Evolutionary conservation across 2,888 invertebrate species (phyloP).

Genomic region (Oithona nana): DNA sequence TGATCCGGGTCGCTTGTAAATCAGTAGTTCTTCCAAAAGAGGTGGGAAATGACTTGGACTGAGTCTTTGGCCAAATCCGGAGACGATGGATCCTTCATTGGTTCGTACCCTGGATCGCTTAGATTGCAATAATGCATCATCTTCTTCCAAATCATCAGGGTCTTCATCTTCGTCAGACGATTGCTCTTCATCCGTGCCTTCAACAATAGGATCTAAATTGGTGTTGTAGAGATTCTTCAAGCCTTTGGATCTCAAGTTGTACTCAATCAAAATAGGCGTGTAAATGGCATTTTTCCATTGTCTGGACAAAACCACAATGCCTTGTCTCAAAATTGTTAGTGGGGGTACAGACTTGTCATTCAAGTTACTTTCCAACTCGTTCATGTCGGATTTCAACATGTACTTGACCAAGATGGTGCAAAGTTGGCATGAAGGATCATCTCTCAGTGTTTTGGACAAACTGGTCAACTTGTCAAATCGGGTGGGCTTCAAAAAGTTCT

Average conservation of each 20-base stretch:
- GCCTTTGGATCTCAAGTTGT: constrained; percentile 34
- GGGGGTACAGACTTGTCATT: constrained; percentile 65
- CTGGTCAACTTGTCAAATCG: constrained; percentile 74
- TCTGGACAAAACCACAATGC: constrained; percentile 81
- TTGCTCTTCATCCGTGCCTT: not conserved
- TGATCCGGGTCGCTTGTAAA: not conserved
- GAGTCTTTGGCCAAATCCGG: not conserved
- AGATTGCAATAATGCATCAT: not conserved
- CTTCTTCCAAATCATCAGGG: not conserved
- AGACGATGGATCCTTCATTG: constrained; percentile 7
- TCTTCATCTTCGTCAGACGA: not conserved
- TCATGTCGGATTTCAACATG: constrained; percentile 48
- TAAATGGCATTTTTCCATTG: constrained; percentile 94
- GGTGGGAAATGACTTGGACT: constrained; percentile 1
- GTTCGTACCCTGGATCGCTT: not conserved
- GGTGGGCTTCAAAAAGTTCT: constrained; percentile 38
- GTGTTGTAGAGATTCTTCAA: constrained; percentile 12
- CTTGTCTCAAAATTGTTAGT: constrained; percentile 69
- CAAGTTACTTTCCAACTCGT: constrained; percentile 60
- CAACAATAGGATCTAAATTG: not conserved
- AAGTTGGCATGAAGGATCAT: constrained; percentile 85
- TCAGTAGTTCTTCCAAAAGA: not conserved
- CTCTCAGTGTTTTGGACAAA: constrained; percentile 70
- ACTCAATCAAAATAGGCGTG: constrained; percentile 70
- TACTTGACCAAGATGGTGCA: constrained; percentile 71